Percentiles rank a stretch among this genome's conserved stretches.
Conservation (phyloP, 1,140 invertebrate species). For the Planococcus citri region DNA sequence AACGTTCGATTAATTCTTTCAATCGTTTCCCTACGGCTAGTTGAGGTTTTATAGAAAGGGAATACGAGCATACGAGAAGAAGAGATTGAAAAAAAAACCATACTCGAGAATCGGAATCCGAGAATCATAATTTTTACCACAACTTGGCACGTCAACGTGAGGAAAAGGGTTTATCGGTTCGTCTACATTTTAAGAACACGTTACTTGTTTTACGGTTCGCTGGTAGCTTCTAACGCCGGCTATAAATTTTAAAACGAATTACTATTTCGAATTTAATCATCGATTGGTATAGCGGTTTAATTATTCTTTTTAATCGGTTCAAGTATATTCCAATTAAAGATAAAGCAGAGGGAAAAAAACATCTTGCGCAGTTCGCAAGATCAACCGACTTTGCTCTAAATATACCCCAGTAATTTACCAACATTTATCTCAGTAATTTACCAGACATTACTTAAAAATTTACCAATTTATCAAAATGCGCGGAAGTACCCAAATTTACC, state of each 20-base stretch:
- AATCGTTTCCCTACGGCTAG: neutral
- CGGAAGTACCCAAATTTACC: too few species aligned
- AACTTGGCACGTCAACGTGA: neutral
- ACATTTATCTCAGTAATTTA: too few species aligned
- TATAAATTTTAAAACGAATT: constrained; percentile 18
- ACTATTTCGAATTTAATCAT: constrained; percentile 13
- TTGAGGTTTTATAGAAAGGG: neutral
- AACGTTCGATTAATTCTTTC: constrained; percentile 10
- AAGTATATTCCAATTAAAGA: constrained; percentile 12
- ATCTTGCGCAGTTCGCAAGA: too few species aligned
- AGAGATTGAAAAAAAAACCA: neutral
- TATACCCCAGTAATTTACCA: too few species aligned
- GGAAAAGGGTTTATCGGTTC: neutral
- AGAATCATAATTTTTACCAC: constrained; percentile 10
- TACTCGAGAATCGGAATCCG: neutral
- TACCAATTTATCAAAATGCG: too few species aligned
- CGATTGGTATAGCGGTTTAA: constrained; percentile 10
- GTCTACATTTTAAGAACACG: constrained; percentile 13
- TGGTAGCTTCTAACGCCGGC: constrained; percentile 17
- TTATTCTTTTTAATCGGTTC: constrained; percentile 9
- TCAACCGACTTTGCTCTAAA: too few species aligned
- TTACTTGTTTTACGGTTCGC: constrained; percentile 11
- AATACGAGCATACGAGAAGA: neutral
- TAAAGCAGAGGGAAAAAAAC: neutral
- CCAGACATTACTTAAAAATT: too few species aligned